phyloP scores from a whole-genome alignment of 1,140 invertebrate genomes.

The Drosophila ananassae region DNA sequence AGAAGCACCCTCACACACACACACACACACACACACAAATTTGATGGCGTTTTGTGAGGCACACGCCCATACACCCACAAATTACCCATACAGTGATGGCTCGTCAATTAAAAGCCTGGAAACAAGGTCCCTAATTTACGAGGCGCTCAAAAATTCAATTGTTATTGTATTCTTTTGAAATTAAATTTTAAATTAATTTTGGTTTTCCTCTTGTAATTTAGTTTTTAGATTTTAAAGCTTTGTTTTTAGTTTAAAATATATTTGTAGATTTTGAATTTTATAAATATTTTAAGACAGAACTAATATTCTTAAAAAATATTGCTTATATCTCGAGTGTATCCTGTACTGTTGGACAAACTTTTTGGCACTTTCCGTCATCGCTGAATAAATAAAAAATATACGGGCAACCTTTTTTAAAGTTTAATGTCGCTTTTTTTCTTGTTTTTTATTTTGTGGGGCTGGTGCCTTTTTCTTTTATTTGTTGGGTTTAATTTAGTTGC shows the following conservation, averaged over 20 bases:
- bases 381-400: conserved; percentile 29
- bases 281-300: too few species aligned
- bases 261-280: not conserved
- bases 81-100: conserved; percentile 21
- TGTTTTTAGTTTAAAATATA: not conserved
- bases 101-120: conserved; percentile 4
- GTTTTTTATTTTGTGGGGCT: not conserved
- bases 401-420: conserved; percentile 40
- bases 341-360: conserved; percentile 27
- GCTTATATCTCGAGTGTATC: not conserved
- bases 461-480: conserved; percentile 3
- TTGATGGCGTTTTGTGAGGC: conserved; percentile 39
- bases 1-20: conserved; percentile 17
- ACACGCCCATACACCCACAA: conserved; percentile 25
- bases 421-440: conserved; percentile 25
- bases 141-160: not conserved
- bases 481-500: conserved; percentile 30
- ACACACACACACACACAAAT: conserved; percentile 7
- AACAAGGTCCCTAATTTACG: not conserved
- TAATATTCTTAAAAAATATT: not conserved
- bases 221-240: not conserved
- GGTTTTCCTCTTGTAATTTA: not conserved
- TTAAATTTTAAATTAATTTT: conserved; percentile 14
- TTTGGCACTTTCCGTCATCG: conserved; percentile 56
- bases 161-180: not conserved